Percentiles rank a stretch among this genome's conserved stretches.
phyloP scores from a whole-genome alignment of 2,113 vertebrate genomes.

The Synodontis membranacea region DNA sequence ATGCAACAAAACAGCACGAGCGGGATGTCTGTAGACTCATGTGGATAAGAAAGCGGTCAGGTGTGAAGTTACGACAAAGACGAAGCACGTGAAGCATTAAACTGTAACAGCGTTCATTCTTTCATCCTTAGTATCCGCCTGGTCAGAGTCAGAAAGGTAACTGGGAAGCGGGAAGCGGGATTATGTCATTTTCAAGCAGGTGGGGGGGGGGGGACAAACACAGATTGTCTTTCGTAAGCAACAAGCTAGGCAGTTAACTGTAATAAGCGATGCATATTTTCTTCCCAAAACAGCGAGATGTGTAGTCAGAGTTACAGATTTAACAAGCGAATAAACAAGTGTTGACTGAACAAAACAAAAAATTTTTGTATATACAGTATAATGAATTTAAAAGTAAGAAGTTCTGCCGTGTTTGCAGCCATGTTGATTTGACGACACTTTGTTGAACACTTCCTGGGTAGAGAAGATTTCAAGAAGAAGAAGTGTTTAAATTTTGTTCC shows the following conservation, averaged over 20 bases:
- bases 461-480: too few species aligned
- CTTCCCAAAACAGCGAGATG: too few species aligned
- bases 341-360: too few species aligned
- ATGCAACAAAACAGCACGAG: background rate
- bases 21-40: too few species aligned
- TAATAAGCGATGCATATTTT: too few species aligned
- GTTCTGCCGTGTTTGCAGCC: background rate
- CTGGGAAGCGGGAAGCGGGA: background rate
- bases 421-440: too few species aligned
- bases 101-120: background rate
- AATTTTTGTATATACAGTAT: too few species aligned
- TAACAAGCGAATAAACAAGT: background rate
- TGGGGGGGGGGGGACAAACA: too few species aligned
- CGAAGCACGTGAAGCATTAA: background rate
- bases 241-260: too few species aligned
- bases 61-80: too few species aligned
- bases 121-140: background rate
- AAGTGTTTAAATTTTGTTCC: background rate
- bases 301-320: background rate
- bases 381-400: background rate
- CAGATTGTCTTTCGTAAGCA: background rate
- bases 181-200: background rate
- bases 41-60: too few species aligned
- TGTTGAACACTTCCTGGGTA: too few species aligned
- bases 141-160: background rate